phyloP scores from a whole-genome alignment of 2,888 invertebrate genomes.

The Sceliomorpha sp. region DNA sequence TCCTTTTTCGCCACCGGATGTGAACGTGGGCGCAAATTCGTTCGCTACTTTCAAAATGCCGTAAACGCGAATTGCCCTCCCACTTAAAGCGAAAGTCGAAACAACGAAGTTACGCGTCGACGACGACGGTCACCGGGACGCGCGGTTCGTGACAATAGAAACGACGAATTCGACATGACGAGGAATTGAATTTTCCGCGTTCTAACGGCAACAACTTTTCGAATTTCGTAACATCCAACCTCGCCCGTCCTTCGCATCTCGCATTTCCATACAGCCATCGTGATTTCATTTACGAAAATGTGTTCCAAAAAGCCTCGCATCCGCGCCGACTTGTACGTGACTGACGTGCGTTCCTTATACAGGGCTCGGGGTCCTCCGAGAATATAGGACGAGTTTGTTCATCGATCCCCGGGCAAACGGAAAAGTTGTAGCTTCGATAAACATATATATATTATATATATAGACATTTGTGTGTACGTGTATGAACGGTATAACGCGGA shows the following conservation, averaged over 20 bases:
- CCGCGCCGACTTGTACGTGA: conserved; percentile 37
- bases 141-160: no score
- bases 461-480: not conserved
- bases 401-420: conserved; percentile 33
- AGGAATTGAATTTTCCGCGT: no score
- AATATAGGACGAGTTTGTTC: conserved; percentile 45
- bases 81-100: no score
- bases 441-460: conserved; percentile 14
- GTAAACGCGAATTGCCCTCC: no score
- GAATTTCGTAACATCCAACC: conserved; percentile 3
- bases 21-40: no score
- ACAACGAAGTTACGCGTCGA: no score
- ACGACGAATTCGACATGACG: no score
- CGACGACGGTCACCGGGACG: no score
- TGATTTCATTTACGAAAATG: conserved; percentile 52
- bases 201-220: conserved; percentile 2
- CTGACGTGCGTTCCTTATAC: conserved; percentile 44
- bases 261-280: conserved; percentile 44
- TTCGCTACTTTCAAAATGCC: no score
- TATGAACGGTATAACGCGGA: not conserved
- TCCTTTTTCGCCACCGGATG: no score
- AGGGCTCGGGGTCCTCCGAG: conserved; percentile 34
- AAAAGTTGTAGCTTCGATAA: conserved; percentile 45
- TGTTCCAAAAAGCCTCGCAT: conserved; percentile 40
- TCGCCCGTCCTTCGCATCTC: conserved; percentile 5